A percentile compares a stretch with the other conserved stretches of the same genome.
Conservation (phyloP, 2,888 invertebrate genomes). For the Drosophila meridiana region DNA sequence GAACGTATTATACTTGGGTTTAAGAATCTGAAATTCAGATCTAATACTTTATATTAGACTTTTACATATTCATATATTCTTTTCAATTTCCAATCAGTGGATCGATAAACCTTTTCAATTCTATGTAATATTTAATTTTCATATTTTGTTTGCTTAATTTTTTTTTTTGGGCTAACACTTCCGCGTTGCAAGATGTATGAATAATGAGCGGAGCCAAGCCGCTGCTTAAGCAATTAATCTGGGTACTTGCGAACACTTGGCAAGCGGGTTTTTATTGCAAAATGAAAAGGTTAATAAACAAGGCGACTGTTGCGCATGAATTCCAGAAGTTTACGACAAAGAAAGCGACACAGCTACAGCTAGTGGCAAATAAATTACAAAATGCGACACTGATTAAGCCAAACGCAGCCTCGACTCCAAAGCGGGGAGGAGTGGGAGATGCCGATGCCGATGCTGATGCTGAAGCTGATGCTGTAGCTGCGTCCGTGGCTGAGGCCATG, state of each 20-base stretch:
- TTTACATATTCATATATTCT: background rate
- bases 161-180: conserved; percentile 51
- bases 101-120: background rate
- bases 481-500: conserved; percentile 55
- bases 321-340: conserved; percentile 70
- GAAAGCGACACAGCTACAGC: conserved; percentile 62
- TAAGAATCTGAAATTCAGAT: background rate
- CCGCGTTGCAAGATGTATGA: conserved; percentile 68
- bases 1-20: background rate
- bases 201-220: conserved; percentile 58
- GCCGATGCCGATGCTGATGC: conserved; percentile 13
- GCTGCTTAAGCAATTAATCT: conserved; percentile 69
- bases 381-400: conserved; percentile 62
- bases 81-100: background rate
- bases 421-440: conserved; percentile 27
- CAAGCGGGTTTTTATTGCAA: conserved; percentile 65
- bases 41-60: background rate
- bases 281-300: conserved; percentile 76
- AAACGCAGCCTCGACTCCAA: conserved; percentile 39
- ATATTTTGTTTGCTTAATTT: background rate
- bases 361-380: conserved; percentile 68
- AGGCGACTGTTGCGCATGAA: conserved; percentile 65
- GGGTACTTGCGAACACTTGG: conserved; percentile 51
- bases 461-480: conserved; percentile 44
- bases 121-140: background rate